Evolutionary conservation across 2,113 vertebrate genomes (phyloP).

Genomic region (Uropsilus gracilis): DNA sequence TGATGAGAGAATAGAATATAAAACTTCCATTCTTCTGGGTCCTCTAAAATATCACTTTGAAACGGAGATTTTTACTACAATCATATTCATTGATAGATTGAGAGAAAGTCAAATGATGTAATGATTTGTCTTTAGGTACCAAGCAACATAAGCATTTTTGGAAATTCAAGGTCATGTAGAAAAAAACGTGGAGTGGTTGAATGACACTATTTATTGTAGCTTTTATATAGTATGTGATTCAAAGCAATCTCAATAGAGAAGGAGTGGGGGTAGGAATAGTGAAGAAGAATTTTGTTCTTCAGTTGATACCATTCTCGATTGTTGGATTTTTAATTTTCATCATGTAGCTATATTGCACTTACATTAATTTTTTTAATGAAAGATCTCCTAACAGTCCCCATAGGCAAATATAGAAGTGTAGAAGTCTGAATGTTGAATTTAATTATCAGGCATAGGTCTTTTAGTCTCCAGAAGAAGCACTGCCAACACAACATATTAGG

Average conservation of each 20-base stretch:
- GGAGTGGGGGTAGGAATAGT: neutral
- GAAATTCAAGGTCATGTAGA: neutral
- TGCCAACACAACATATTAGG: constrained; percentile 79
- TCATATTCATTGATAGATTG: neutral
- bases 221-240: neutral
- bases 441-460: constrained; percentile 1
- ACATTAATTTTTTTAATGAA: neutral
- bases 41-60: constrained; percentile 17
- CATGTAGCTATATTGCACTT: neutral
- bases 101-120: constrained; percentile 20
- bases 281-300: neutral
- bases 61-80: neutral
- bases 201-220: neutral
- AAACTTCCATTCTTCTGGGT: neutral
- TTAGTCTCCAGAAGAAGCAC: constrained; percentile 44
- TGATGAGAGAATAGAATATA: neutral
- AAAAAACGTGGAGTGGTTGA: neutral
- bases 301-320: neutral
- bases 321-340: neutral
- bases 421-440: constrained; percentile 26
- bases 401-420: constrained; percentile 41
- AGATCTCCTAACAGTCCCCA: neutral
- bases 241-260: neutral
- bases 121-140: neutral
- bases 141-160: neutral